phyloP scores from a whole-genome alignment of 2,113 vertebrate species.

The Micronycteris hirsuta region DNA sequence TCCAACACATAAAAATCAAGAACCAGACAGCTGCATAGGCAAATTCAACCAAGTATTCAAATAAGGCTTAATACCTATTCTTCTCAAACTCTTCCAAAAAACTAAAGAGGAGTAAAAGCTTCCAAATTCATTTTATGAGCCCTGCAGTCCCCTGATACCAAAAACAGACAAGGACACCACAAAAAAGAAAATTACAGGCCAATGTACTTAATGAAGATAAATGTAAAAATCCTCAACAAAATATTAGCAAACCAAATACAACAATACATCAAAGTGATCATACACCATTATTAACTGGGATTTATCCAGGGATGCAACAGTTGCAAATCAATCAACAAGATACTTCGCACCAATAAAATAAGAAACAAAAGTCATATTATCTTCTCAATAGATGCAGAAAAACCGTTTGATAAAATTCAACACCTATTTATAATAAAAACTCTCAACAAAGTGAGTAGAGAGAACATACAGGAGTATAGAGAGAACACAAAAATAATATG shows the following conservation, averaged over 20 bases:
- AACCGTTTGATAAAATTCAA: background rate
- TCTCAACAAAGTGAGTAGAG: background rate
- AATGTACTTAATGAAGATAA: background rate
- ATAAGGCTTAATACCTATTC: background rate
- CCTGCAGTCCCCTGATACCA: background rate
- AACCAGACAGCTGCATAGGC: background rate
- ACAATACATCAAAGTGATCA: background rate
- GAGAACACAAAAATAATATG: background rate
- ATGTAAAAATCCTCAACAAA: background rate
- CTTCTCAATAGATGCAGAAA: background rate
- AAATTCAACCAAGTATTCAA: background rate
- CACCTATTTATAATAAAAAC: background rate
- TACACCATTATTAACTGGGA: background rate
- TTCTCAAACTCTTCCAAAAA: background rate
- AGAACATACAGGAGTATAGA: background rate
- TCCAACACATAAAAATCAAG: background rate
- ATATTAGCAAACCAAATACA: background rate
- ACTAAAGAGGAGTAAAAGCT: background rate
- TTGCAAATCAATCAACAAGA: background rate
- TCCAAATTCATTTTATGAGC: background rate
- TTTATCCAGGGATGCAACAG: background rate
- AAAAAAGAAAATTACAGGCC: background rate
- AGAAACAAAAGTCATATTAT: background rate
- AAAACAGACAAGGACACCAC: background rate
- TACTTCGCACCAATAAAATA: background rate